Conservation (phyloP, 2,113 vertebrate species). For the Zapornia atra region DNA sequence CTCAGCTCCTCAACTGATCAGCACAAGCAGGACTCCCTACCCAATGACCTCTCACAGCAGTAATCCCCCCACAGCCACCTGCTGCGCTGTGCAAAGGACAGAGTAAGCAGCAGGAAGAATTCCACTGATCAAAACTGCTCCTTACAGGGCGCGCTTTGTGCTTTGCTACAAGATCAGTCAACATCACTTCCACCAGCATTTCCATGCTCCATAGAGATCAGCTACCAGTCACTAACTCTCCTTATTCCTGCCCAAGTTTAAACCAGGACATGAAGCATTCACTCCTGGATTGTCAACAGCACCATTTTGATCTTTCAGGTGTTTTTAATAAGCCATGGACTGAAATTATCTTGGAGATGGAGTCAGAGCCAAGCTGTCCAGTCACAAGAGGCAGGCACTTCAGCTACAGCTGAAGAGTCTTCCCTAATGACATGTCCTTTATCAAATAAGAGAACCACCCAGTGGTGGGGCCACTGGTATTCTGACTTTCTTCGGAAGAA, state of each 20-base stretch:
- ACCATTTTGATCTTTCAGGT: neutral
- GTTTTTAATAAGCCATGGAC: neutral
- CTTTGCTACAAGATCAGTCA: neutral
- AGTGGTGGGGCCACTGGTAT: neutral
- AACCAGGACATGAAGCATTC: neutral
- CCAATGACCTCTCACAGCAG: neutral
- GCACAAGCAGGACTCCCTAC: neutral
- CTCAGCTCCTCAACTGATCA: neutral
- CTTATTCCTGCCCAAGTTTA: neutral
- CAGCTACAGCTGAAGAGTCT: neutral
- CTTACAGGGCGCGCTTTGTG: neutral
- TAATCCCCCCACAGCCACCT: neutral
- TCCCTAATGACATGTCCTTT: neutral
- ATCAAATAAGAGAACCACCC: neutral
- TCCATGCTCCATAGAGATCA: neutral
- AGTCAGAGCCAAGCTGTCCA: neutral
- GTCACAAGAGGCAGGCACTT: neutral
- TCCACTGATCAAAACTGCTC: neutral
- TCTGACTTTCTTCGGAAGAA: neutral
- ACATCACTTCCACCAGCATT: neutral
- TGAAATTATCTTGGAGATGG: neutral
- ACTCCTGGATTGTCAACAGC: neutral
- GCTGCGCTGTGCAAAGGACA: rapidly evolving
- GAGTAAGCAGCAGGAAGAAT: neutral
- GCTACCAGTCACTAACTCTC: neutral